Base-by-base conservation (phyloP, 2,888 invertebrate genomes). In the Hirtodrosophila duncani region DNA sequence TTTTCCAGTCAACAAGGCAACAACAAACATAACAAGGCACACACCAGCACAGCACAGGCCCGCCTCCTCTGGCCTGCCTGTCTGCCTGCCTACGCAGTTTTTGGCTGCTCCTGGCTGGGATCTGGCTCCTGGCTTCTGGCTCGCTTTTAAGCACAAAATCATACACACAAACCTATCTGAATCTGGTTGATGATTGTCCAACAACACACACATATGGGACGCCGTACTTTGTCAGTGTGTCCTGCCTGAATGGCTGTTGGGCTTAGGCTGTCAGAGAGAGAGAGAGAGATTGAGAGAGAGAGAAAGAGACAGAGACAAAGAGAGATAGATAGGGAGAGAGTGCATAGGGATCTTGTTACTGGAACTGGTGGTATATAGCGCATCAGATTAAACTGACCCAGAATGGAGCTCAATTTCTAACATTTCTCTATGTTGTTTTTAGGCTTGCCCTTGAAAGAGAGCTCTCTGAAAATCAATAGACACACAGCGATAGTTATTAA, bases 1-100 rank as follows among this genome's bases (percentile, higher is more conserved):
- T 72, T 74, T 72, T 80, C 70, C 75, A 80, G 72, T 80, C 72
- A 80, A 78, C 81, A 77, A 80, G 69, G 70, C 74, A 72, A 66
- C 72, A 80, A 65, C 81, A 72, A 77, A 80, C 63, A 70, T 39
- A 63, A 67, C 67, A 67, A 52, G 63, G 52, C 56, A 46, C 43
- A 20, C 23, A 23, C 14, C 9, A 36, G 46, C 20, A 42, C 36
- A 39, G n/a, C 38, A 38, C 5, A 50, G 24, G 27, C 14, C 20
- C 7, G 27, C 9, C 10, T 7, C 20, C 18, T 13, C 9, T 16
- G 7, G 18, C 13, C 14, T 18, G 7, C 4, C 27, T 29, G 17
- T 30, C 27, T n/a, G n/a, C 37, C 46, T 27, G 18, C 18, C 53
- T 36, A 26, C 43, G 27, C 52, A 50, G 34, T 45, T 65, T 69